A percentile compares a stretch with the other conserved stretches of the same genome.
Evolutionary conservation across 2,113 vertebrate species (phyloP).

Genomic region (Micronycteris hirsuta): DNA sequence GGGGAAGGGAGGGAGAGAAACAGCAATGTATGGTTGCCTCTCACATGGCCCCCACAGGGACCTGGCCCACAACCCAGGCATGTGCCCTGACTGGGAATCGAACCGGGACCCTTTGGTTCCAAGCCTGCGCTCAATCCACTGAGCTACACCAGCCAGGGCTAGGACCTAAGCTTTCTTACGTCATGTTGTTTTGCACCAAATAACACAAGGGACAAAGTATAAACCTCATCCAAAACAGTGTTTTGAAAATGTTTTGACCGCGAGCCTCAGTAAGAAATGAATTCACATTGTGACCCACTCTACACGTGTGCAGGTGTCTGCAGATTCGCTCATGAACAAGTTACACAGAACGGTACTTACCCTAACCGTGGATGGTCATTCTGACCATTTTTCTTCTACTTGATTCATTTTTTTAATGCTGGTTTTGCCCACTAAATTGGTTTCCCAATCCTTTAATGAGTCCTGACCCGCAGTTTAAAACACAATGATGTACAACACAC

Average conservation of each 20-base stretch:
- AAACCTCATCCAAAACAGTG: background rate
- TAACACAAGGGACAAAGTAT: background rate
- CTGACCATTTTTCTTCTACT: background rate
- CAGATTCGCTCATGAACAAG: background rate
- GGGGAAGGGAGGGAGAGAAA: no score
- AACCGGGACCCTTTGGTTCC: no score
- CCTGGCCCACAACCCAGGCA: no score
- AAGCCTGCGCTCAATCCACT: no score
- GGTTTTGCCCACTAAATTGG: background rate
- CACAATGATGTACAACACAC: background rate
- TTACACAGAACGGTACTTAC: background rate
- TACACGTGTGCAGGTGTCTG: background rate
- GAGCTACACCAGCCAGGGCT: no score
- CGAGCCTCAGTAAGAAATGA: background rate
- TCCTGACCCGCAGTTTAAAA: background rate
- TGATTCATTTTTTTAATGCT: background rate
- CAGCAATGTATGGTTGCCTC: no score
- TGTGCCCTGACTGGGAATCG: no score
- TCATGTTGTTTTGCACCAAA: background rate
- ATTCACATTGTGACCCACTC: background rate
- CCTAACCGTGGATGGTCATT: background rate
- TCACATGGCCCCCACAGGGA: no score
- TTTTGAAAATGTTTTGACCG: background rate
- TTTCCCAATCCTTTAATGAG: background rate
- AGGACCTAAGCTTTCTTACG: background rate